Base-by-base conservation (phyloP, 2,888 invertebrate genomes). In the Agrochola macilenta region DNA sequence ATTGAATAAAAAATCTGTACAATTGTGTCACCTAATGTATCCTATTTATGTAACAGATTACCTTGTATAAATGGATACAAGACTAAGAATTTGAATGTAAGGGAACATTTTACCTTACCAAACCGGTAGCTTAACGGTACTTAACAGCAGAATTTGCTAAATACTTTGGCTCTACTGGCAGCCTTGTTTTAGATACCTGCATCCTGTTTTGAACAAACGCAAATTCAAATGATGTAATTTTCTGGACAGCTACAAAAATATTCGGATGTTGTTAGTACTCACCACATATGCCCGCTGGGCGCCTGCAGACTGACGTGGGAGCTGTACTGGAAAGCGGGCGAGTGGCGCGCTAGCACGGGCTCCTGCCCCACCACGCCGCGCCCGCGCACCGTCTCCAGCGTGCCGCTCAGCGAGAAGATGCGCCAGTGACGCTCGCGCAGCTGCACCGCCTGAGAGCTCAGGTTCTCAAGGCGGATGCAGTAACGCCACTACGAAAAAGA, bases 241-340 rank as follows among this genome's bases (percentile, higher is more conserved):
- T 46, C 26, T 26, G 46, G n/a, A 46, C 46, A 71, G 17, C 17
- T 35, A 46, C 2, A 17, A 2, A 11, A 23, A 46, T 49, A 49
- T 71, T n/a, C 2, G 35, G 61, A 46, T 20, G n/a, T 30, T 30
- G 17, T 3, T 8, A 35, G 9, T 39, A 26, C 20, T 52, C 93
- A 99, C 99, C 99, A 99, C 99, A 99, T 99, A 92, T 99, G 99
- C 14, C 99, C 99, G 93, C 99, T 99, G 61, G 99, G 99, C 76
- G 99, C 99, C 97, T 99, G 99, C 87, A 99, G 97, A 89, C 99
- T 99, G 74, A 99, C 99, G 95, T 99, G 99, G 94, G 99, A 99
- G 94, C 99, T 99, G 95, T 99, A 99, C 96, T 99, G 99, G 96
- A 99, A 99, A 90, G 99, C 99, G 79, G 99, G 99, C 89, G 98